A percentile compares a stretch with the other conserved stretches of the same genome.
These are phyloP conservation scores for Zeuzera pyrina DNA, from an alignment of 2,888 invertebrate species.

Conservation along the genomic window DNA sequence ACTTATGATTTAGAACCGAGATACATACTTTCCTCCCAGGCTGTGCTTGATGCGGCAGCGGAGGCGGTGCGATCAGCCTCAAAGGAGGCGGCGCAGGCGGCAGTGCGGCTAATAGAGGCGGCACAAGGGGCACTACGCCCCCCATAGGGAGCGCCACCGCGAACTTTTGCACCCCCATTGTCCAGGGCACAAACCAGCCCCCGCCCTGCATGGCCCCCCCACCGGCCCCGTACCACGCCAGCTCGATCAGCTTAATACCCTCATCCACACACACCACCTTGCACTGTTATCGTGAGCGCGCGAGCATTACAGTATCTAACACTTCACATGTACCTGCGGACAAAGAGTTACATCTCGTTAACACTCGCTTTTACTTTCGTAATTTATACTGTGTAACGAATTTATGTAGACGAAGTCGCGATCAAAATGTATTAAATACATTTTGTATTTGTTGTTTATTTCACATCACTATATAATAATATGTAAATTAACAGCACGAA, in stretches of 20 bases:
- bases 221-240: constrained; percentile 67
- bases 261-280: constrained; percentile 41
- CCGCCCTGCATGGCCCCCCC: constrained; percentile 65
- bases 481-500: no score
- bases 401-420: no score
- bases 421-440: no score
- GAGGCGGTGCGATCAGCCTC: constrained; percentile 58
- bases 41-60: constrained; percentile 42
- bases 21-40: constrained; percentile 51
- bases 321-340: constrained; percentile 55
- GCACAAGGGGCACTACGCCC: constrained; percentile 56
- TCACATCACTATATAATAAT: no score
- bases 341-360: constrained; percentile 24
- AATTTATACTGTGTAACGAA: no score
- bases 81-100: constrained; percentile 53
- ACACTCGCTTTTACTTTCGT: no score
- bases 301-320: constrained; percentile 19
- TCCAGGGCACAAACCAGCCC: constrained; percentile 63
- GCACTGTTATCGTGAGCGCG: constrained; percentile 24
- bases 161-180: constrained; percentile 63
- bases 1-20: no score
- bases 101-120: constrained; percentile 55
- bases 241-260: constrained; percentile 50
- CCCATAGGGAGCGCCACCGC: constrained; percentile 67
- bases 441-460: no score